Conservation (phyloP, 2,797 vertebrate species). For the Anolis apletophallus region DNA sequence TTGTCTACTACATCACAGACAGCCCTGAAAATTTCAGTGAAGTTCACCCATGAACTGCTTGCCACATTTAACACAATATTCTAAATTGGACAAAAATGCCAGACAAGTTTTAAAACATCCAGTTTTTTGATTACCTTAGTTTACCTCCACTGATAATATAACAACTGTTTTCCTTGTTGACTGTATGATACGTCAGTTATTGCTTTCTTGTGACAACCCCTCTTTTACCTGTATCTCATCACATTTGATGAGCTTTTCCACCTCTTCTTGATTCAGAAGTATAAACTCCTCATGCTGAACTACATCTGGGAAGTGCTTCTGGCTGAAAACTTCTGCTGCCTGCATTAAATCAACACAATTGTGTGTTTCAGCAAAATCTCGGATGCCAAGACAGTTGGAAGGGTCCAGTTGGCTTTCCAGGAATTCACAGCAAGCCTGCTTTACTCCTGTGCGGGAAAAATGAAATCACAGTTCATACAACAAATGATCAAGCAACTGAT, state of each 20-base stretch:
- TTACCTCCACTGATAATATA: not conserved
- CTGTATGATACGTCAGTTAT: slow-evolving; percentile 16
- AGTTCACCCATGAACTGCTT: not conserved
- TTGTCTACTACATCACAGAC: not conserved
- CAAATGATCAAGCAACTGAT: slow-evolving; percentile 44
- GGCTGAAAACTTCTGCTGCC: slow-evolving; percentile 96
- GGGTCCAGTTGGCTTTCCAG: slow-evolving; percentile 97
- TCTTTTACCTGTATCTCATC: slow-evolving; percentile 96
- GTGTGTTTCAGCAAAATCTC: slow-evolving; percentile 98
- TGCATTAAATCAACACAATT: slow-evolving; percentile 97
- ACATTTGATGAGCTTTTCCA: slow-evolving; percentile 98
- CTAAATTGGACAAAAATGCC: not conserved
- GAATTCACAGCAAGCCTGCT: slow-evolving; percentile 98
- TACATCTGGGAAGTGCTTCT: slow-evolving; percentile 98
- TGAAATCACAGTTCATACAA: slow-evolving; percentile 58
- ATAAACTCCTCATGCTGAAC: slow-evolving; percentile 99
- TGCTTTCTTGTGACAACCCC: slow-evolving; percentile 40
- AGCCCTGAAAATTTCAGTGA: not conserved
- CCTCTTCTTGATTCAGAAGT: slow-evolving; percentile 93
- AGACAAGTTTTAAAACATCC: not conserved
- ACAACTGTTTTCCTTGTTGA: not conserved
- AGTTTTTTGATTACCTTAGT: not conserved
- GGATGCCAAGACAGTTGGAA: slow-evolving; percentile 96
- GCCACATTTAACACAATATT: not conserved
- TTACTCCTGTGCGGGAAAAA: slow-evolving; percentile 87